phyloP scores from a whole-genome alignment of 2,797 vertebrate species.

The Melopsittacus undulatus region DNA sequence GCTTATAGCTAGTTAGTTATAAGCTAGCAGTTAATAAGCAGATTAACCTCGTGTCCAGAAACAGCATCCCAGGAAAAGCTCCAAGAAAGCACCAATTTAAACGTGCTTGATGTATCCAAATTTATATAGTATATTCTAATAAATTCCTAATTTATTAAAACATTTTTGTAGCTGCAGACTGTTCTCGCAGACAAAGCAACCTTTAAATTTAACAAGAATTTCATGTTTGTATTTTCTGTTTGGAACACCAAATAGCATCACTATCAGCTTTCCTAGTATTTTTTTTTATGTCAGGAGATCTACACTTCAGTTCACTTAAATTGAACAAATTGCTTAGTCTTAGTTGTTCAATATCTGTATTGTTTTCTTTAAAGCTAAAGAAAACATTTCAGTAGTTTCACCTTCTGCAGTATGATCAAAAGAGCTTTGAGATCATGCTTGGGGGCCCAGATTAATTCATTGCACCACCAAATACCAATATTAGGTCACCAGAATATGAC shows the following conservation, averaged over 20 bases:
- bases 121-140: neutral
- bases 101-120: neutral
- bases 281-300: neutral
- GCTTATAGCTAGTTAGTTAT: neutral
- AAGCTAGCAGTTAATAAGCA: neutral
- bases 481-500: neutral
- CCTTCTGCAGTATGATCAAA: neutral
- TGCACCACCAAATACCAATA: neutral
- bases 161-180: neutral
- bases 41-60: neutral
- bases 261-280: neutral
- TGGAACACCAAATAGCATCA: neutral
- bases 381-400: neutral
- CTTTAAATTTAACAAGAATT: neutral
- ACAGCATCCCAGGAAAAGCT: neutral
- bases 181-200: neutral
- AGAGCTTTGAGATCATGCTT: neutral
- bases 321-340: neutral
- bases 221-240: neutral
- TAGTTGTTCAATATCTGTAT: neutral
- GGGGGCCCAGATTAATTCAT: neutral
- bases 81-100: neutral
- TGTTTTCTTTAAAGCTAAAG: neutral
- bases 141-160: neutral
- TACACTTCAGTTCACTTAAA: neutral